Base-by-base conservation (phyloP, 2,113 vertebrate species). In the Chionis minor region DNA sequence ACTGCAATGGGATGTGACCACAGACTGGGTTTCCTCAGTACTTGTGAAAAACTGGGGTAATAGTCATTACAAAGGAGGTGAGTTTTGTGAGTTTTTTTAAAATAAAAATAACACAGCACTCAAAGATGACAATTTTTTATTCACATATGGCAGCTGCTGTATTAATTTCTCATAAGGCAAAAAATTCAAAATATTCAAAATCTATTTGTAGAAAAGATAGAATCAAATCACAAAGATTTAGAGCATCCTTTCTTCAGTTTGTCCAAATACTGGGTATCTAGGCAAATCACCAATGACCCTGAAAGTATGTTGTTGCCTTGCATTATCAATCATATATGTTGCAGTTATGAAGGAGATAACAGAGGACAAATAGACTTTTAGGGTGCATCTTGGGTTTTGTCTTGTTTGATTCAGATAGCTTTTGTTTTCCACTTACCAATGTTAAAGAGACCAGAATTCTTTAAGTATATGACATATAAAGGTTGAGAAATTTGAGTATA, bases 231-330 rank as follows among this genome's bases (percentile, higher is more conserved):
- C 15, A 72, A 78, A 47, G 22, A 54, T 54, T 69, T 73, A 11
- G 8, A 52, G 1, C 23, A 65, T 23, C 8, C 22, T 81, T 88
- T 44, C 42, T 35, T 81, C 22, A 33, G 77, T 84, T 87, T 93
- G 3, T 67, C 27, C 27, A 63, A 28, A 42, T 67, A 75, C 4
- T 11, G 7, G 20, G 6, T 55, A 42, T 30, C 3, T 20, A 85
- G n/a, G 10, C 2, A 88, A 86, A 66, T 66, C 26, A 54, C 3
- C 6, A 32, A 22, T 14, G 27, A 35, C 9, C 20, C 44, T 85
- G 30, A 71, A 62, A 67, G 6, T 40, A 23, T 1, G 0, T 67
- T 75, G 10, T 51, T 14, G 10, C 4, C 7, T 79, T 69, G 8
- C 2, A 33, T 61, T 56, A 30, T 3, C 8, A 18, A 27, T 49